Conservation (phyloP, 2,888 invertebrate species). For the Aromia moschata region DNA sequence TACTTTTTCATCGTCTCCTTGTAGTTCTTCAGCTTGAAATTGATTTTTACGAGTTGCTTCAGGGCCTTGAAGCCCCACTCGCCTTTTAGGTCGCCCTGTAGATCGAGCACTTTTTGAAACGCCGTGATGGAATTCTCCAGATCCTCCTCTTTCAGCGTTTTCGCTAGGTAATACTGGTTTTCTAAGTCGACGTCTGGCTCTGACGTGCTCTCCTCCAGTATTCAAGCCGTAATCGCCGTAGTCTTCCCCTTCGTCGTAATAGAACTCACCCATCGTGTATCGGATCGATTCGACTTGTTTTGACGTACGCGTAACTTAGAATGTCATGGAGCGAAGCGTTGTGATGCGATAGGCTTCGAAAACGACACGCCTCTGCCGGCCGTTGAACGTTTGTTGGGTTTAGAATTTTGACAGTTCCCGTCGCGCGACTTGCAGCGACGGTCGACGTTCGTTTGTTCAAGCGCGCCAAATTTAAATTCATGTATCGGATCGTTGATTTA, state of each 20-base stretch:
- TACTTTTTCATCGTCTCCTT: conserved; percentile 75
- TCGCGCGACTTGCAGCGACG: not conserved
- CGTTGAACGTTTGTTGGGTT: not conserved
- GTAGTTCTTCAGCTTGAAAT: conserved; percentile 87
- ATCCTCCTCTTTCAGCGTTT: conserved; percentile 90
- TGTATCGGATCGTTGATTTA: too few species aligned
- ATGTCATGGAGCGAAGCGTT: too few species aligned
- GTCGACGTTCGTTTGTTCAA: not conserved
- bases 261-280: conserved; percentile 41
- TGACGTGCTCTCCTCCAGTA: conserved; percentile 98
- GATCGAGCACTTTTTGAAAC: conserved; percentile 94
- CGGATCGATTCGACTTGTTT: too few species aligned
- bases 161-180: conserved; percentile 99
- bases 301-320: too few species aligned
- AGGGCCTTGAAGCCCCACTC: conserved; percentile 99
- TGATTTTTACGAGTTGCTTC: conserved; percentile 99
- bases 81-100: conserved; percentile 96
- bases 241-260: conserved; percentile 78
- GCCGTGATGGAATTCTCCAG: conserved; percentile 88
- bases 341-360: too few species aligned
- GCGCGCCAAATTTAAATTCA: not conserved
- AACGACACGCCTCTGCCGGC: not conserved
- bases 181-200: conserved; percentile 99
- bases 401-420: not conserved
- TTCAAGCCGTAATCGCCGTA: conserved; percentile 88